Base-by-base conservation (phyloP, 1,140 invertebrate species). In the Cydia pomonella region DNA sequence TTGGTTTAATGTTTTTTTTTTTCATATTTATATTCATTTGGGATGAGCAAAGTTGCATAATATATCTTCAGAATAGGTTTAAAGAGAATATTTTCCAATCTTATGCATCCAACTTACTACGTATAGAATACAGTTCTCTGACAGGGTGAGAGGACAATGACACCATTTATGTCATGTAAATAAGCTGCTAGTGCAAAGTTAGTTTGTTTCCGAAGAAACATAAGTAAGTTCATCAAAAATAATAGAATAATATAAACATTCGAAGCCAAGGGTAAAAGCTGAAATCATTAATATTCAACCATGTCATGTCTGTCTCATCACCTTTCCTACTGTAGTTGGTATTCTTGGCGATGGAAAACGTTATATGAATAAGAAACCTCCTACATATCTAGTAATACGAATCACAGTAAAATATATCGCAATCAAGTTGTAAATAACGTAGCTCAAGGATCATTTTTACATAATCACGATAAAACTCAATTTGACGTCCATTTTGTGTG, bases 401-500 rank as follows among this genome's bases (percentile, higher is more conserved):
- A 18, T 50, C 3, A 4, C 53, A 59, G 18, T 9, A 9, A 59
- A 4, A 50, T 21, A 23, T 59, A 23, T 53, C 7, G 21, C 2
- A 59, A 10, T 9, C 7, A 10, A 9, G n/a, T 23, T n/a, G 21
- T 59, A 12, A 12, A 59, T 25, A 38, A 50, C 18, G 16, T 21
- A 72, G 18, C 44, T 38, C 50, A 23, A 13, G 18, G 21, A 71
- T 69, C 74, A 81, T 87, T 88, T 90, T 92, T 90, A 90, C 85
- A 89, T 90, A 92, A 92, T 90, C 88, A 88, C 86, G 87, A 87
- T 87, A 92, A 85, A 86, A 87, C 85, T 84, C 77, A 81, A 79
- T 84, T 80, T 89, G 90, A 90, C 90, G 90, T 90, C 90, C 90
- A 92, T 90, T 89, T 90, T 92, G 89, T 91, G 83, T 82, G 76